Conservation (phyloP, 35 echinoderm and acorn worm species). For the Acanthaster planci region DNA sequence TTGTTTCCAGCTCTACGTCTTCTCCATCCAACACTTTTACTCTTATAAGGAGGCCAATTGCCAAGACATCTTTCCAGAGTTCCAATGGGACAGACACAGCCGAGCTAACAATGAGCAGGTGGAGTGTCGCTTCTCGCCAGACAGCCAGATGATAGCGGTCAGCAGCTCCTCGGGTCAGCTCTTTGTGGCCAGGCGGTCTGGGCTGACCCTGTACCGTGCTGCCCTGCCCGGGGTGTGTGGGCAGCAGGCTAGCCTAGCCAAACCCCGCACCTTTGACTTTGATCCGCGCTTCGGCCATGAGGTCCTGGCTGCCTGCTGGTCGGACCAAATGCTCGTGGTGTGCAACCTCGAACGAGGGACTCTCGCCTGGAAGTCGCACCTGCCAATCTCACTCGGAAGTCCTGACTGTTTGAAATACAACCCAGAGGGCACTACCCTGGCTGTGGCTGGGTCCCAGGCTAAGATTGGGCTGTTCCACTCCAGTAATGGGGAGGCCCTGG, state of each 20-base stretch:
- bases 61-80: conserved; percentile 60
- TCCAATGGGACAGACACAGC: conserved; percentile 36
- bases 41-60: conserved; percentile 71
- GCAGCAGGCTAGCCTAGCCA: conserved; percentile 28
- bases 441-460: conserved; percentile 64
- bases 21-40: conserved; percentile 75
- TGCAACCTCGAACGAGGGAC: conserved; percentile 57
- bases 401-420: conserved; percentile 78
- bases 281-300: conserved; percentile 65
- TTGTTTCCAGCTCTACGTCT: conserved; percentile 65
- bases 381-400: conserved; percentile 49
- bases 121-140: conserved; percentile 73
- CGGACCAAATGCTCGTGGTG: conserved; percentile 43
- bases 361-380: conserved; percentile 13
- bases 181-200: conserved; percentile 67
- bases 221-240: conserved; percentile 52
- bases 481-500: conserved; percentile 34
- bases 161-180: conserved; percentile 73
- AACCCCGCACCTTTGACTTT: conserved; percentile 74
- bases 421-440: conserved; percentile 57
- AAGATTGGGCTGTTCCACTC: conserved; percentile 61
- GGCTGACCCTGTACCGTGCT: conserved; percentile 48
- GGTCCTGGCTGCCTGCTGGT: conserved; percentile 67
- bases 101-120: conserved; percentile 45
- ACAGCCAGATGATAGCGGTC: conserved; percentile 70